Evolutionary conservation across 2,113 vertebrate species (phyloP).

Genomic region (Scortum barcoo): DNA sequence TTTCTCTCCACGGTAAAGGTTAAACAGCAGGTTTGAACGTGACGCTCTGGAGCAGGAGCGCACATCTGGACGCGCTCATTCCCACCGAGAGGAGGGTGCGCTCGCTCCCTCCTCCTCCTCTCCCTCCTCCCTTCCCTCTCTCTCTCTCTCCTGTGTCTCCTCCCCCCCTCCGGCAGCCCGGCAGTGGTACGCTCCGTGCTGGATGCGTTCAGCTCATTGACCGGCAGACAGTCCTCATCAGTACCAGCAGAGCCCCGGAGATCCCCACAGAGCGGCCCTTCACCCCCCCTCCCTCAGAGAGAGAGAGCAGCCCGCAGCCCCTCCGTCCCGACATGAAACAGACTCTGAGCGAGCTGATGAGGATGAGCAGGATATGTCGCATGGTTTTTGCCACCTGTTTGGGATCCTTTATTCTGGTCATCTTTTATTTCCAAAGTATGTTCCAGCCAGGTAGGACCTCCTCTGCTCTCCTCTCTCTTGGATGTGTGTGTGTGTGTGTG

Average conservation of each 20-base stretch:
- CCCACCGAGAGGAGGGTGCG: background rate
- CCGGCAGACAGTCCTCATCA: conserved; percentile 75
- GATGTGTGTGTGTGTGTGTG: background rate
- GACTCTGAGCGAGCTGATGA: conserved; percentile 92
- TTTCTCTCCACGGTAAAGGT: background rate
- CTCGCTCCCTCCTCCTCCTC: background rate
- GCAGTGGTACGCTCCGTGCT: conserved; percentile 79
- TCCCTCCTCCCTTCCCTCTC: conserved; percentile 16
- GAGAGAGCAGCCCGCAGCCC: conserved; percentile 23
- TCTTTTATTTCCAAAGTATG: conserved; percentile 99
- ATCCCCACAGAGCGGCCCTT: conserved; percentile 31
- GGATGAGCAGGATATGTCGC: conserved; percentile 96
- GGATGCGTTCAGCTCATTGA: conserved; percentile 68
- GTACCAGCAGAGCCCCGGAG: conserved; percentile 70
- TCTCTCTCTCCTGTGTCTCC: background rate
- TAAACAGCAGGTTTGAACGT: background rate
- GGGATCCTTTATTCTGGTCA: conserved; percentile 96
- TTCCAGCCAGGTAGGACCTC: conserved; percentile 95
- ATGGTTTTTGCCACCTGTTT: conserved; percentile 97
- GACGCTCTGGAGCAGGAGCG: background rate
- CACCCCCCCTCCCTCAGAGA: conserved; percentile 32
- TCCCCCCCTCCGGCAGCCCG: conserved; percentile 33
- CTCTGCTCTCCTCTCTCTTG: conserved; percentile 4
- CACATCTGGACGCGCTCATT: conserved; percentile 71
- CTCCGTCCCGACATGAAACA: conserved; percentile 89